Percentiles rank a stretch among this genome's conserved stretches.
Conservation (phyloP, 2,888 invertebrate species). For the Synanthedon tipuliformis region DNA sequence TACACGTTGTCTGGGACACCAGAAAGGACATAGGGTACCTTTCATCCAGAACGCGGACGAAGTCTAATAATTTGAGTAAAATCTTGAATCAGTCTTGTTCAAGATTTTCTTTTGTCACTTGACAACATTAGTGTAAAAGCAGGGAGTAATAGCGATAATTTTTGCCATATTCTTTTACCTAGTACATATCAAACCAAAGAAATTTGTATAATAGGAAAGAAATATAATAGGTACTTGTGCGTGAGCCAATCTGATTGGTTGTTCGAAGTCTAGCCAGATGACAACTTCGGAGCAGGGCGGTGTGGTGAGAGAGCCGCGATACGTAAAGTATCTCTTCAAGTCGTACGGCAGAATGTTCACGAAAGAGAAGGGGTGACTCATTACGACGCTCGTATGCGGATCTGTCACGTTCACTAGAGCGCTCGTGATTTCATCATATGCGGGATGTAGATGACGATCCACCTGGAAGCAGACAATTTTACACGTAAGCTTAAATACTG, state of each 20-base stretch:
- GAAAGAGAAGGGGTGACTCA: slow-evolving; percentile 64
- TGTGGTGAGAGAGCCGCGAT: slow-evolving; percentile 87
- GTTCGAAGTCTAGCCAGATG: slow-evolving; percentile 85
- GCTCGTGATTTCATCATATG: slow-evolving; percentile 71
- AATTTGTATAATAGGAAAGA: too few relatives aligned
- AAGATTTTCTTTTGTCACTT: too few relatives aligned
- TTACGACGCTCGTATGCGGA: slow-evolving; percentile 57
- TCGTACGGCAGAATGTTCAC: slow-evolving; percentile 66
- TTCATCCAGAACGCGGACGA: too few relatives aligned
- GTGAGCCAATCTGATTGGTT: slow-evolving; percentile 76
- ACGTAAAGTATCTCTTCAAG: slow-evolving; percentile 80
- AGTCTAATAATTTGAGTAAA: too few relatives aligned
- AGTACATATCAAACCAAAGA: too few relatives aligned
- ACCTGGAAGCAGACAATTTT: slow-evolving; percentile 27
- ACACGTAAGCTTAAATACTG: not conserved
- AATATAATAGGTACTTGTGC: slow-evolving; percentile 65
- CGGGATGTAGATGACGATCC: slow-evolving; percentile 62
- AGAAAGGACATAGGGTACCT: too few relatives aligned
- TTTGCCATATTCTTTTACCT: too few relatives aligned
- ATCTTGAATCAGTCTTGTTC: too few relatives aligned
- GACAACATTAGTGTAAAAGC: too few relatives aligned
- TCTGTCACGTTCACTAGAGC: slow-evolving; percentile 67
- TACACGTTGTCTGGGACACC: too few relatives aligned
- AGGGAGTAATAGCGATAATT: too few relatives aligned
- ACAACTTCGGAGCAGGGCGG: slow-evolving; percentile 89